Evolutionary conservation across 2,797 vertebrate species (phyloP).

Genomic region (Babyrousa celebensis): DNA sequence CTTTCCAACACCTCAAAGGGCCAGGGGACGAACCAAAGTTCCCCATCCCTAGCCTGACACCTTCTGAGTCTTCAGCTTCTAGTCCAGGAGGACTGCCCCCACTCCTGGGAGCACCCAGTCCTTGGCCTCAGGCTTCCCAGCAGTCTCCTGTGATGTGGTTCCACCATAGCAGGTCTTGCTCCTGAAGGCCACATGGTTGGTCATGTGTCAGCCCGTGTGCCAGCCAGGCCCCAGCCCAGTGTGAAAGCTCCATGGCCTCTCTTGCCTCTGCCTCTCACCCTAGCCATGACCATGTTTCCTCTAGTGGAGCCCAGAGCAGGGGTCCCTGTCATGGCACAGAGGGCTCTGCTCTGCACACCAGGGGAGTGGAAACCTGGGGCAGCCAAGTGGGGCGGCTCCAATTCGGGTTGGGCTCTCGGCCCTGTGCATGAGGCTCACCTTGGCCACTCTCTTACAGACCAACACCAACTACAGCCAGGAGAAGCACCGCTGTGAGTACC

Average conservation of each 20-base stretch:
- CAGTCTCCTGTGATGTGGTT: not conserved
- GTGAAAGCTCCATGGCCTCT: not conserved
- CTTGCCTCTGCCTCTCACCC: not conserved
- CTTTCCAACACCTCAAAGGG: not conserved
- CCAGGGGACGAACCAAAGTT: not conserved
- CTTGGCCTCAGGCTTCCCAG: not conserved
- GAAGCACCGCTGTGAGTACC: constrained; percentile 99
- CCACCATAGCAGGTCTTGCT: not conserved
- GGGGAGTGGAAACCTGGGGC: not conserved
- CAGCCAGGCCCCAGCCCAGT: not conserved
- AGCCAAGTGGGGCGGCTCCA: not conserved
- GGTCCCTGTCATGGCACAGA: not conserved
- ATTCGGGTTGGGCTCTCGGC: not conserved
- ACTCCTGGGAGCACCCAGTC: not conserved
- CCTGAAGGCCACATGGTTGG: not conserved
- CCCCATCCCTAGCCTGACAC: not conserved
- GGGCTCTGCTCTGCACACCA: not conserved
- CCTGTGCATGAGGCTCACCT: not conserved
- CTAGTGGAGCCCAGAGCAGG: not conserved
- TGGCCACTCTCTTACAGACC: constrained; percentile 91
- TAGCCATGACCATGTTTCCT: not conserved
- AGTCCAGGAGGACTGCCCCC: not conserved
- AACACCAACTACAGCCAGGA: constrained; percentile 99
- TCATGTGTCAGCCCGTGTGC: not conserved
- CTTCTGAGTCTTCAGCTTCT: not conserved